Evolutionary conservation across 2,113 vertebrate genomes (phyloP).

Genomic region (Nanorana parkeri): DNA sequence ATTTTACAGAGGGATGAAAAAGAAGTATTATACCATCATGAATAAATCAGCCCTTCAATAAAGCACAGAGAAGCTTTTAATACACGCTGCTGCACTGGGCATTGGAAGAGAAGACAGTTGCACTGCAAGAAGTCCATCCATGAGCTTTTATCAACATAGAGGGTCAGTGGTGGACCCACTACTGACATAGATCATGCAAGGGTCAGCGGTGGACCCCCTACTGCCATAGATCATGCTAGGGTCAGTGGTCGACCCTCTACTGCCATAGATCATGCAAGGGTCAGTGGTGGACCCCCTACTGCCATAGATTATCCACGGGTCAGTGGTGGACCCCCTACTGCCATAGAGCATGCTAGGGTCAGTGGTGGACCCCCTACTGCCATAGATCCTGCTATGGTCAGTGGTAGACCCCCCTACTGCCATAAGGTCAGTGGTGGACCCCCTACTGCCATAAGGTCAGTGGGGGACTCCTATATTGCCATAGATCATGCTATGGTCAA

Average conservation of each 20-base stretch:
- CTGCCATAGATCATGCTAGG: too few relatives aligned
- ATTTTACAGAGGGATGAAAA: slow-evolving; percentile 3
- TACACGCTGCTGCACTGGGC: slow-evolving; percentile 17
- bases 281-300: too few relatives aligned
- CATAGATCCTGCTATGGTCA: too few relatives aligned
- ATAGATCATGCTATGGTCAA: not conserved
- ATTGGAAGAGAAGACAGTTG: slow-evolving; percentile 34
- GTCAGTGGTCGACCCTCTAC: not conserved
- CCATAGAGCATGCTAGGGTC: not conserved
- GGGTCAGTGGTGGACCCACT: slow-evolving; percentile 2
- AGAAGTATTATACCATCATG: slow-evolving; percentile 15
- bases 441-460: not conserved
- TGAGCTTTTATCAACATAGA: not conserved
- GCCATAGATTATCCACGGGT: not conserved
- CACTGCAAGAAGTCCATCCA: not conserved
- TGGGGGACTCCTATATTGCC: too few relatives aligned
- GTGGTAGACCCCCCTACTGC: too few relatives aligned
- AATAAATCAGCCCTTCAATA: slow-evolving; percentile 29
- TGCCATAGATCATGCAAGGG: not conserved
- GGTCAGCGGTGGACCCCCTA: too few relatives aligned
- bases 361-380: too few relatives aligned
- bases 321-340: not conserved
- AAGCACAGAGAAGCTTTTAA: slow-evolving; percentile 3
- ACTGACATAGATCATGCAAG: not conserved
- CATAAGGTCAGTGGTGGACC: slow-evolving; percentile 3